These are phyloP conservation scores for Takifugu flavidus DNA, from an alignment of 2,113 vertebrate genomes.

Conservation along the genomic window DNA sequence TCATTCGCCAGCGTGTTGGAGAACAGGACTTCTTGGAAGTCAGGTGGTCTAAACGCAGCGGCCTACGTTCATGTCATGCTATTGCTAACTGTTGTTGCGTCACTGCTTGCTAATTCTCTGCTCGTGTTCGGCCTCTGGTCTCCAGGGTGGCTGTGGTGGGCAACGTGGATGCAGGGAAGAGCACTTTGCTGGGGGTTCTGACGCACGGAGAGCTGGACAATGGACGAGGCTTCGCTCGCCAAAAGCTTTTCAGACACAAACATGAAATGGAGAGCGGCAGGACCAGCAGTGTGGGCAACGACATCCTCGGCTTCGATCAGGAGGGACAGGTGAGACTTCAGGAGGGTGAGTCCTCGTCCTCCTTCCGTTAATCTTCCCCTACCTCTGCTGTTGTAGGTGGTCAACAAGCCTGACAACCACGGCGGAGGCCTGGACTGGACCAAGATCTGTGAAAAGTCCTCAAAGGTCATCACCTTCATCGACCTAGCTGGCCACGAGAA, in stretches of 20 bases:
- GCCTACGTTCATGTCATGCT: neutral
- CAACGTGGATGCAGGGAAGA: slow-evolving; percentile 97
- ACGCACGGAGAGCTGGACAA: slow-evolving; percentile 97
- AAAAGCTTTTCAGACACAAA: slow-evolving; percentile 98
- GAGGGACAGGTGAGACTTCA: slow-evolving; percentile 77
- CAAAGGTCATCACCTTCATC: slow-evolving; percentile 98
- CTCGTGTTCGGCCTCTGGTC: neutral
- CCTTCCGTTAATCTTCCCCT: no score
- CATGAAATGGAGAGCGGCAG: slow-evolving; percentile 97
- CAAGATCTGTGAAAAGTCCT: slow-evolving; percentile 97
- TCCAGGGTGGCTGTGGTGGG: slow-evolving; percentile 94
- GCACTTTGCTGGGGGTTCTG: slow-evolving; percentile 91
- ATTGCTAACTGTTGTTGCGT: neutral
- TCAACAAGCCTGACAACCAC: slow-evolving; percentile 95
- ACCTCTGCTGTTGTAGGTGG: slow-evolving; percentile 69
- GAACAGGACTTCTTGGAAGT: slow-evolving; percentile 99
- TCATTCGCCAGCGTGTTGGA: slow-evolving; percentile 91
- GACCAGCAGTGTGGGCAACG: slow-evolving; percentile 97
- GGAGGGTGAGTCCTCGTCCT: no score
- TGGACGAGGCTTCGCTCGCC: slow-evolving; percentile 93
- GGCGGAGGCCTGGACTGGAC: slow-evolving; percentile 98
- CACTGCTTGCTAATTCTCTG: no score
- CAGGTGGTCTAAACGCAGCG: slow-evolving; percentile 77
- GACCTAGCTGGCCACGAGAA: slow-evolving; percentile 97
- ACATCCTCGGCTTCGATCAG: slow-evolving; percentile 96